Evolutionary conservation across 2,888 invertebrate species (phyloP).

Genomic region (Muschampia plurimacula): DNA sequence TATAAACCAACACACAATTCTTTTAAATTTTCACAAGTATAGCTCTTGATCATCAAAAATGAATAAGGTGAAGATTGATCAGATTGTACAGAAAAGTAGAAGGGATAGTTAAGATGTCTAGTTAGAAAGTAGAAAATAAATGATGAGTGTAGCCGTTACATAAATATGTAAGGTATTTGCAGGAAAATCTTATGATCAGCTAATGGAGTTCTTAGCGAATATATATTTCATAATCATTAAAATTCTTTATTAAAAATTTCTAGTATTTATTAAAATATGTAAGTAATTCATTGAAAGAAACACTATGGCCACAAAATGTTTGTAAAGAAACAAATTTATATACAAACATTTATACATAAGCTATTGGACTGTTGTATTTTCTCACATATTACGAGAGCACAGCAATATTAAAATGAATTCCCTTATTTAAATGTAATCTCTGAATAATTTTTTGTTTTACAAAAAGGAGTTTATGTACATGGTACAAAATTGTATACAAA

Average conservation of each 20-base stretch:
- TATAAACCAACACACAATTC: no score
- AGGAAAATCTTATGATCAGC: constrained; percentile 17
- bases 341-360: no score
- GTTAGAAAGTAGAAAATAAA: neutral
- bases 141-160: neutral
- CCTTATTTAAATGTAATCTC: neutral
- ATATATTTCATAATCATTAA: neutral
- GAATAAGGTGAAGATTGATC: neutral
- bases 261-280: neutral
- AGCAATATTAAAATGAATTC: neutral
- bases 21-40: no score
- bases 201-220: constrained; percentile 1
- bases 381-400: no score
- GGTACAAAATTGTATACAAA: neutral
- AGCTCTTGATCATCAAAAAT: neutral
- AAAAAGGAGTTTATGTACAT: neutral
- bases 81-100: constrained; percentile 5
- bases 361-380: no score
- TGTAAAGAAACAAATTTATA: no score
- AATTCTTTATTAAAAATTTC: neutral
- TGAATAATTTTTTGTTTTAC: no score
- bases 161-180: neutral
- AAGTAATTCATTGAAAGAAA: neutral
- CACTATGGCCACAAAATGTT: no score
- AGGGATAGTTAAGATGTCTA: constrained; percentile 9